A percentile compares a stretch with the other conserved stretches of the same genome.
Evolutionary conservation across 2,888 invertebrate species (phyloP).

Genomic region (Lepetodrilus schrolli): DNA sequence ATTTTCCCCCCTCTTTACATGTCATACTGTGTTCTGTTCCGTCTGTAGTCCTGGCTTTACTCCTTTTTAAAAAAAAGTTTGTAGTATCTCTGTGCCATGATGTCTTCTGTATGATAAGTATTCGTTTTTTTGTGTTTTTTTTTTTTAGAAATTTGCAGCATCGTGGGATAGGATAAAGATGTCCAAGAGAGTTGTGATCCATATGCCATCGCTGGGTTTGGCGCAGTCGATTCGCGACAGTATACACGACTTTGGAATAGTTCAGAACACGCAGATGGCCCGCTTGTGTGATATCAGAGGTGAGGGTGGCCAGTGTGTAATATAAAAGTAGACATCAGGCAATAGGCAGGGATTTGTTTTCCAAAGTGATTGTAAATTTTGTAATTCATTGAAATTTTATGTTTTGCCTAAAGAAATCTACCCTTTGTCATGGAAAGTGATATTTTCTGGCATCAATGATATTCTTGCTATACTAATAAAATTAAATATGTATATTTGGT

Average conservation of each 20-base stretch:
- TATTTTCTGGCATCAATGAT: too few species aligned
- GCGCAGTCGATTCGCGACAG: slow-evolving; percentile 68
- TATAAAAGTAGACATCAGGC: too few species aligned
- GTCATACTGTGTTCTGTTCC: not conserved
- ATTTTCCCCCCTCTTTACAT: not conserved
- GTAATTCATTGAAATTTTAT: too few species aligned
- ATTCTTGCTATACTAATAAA: too few species aligned
- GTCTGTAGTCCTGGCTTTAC: not conserved
- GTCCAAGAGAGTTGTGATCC: slow-evolving; percentile 71
- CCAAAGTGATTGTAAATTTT: too few species aligned
- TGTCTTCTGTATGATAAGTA: not conserved
- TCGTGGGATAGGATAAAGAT: slow-evolving; percentile 72
- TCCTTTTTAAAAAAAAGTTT: not conserved
- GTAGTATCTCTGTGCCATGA: too few species aligned
- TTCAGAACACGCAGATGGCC: slow-evolving; percentile 75
- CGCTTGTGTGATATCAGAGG: slow-evolving; percentile 74
- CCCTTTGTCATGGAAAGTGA: too few species aligned
- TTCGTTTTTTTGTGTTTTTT: too few species aligned
- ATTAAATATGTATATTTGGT: too few species aligned
- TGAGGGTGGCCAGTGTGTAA: too few species aligned
- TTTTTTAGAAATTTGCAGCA: slow-evolving; percentile 61
- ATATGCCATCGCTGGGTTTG: slow-evolving; percentile 74
- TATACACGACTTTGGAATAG: slow-evolving; percentile 69
- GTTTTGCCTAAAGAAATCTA: too few species aligned
- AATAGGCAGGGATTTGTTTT: too few species aligned